Percentiles rank a stretch among this genome's conserved stretches.
Evolutionary conservation across 2,888 invertebrate genomes (phyloP).

Genomic region (Druceiella hillmani): DNA sequence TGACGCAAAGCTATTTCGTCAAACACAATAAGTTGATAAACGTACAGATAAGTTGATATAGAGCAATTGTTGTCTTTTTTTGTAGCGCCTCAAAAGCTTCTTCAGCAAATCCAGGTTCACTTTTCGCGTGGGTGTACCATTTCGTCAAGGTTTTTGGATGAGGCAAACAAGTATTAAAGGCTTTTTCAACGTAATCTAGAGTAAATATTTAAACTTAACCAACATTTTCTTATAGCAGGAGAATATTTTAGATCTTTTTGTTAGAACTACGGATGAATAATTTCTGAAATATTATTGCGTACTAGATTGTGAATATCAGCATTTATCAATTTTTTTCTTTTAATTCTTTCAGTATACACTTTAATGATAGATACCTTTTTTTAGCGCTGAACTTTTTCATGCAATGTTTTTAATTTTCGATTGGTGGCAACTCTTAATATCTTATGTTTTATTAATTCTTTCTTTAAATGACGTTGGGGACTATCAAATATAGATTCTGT

Average conservation of each 20-base stretch:
- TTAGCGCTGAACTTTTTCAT: constrained; percentile 16
- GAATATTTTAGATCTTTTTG: too few relatives aligned
- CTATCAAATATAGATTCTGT: constrained; percentile 9
- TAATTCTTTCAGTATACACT: constrained; percentile 10
- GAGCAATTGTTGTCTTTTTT: constrained; percentile 9
- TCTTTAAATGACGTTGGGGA: constrained; percentile 9
- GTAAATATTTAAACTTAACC: too few relatives aligned
- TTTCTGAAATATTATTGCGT: neutral
- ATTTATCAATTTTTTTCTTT: constrained; percentile 15
- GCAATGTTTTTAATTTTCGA: constrained; percentile 17
- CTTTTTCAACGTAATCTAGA: constrained; percentile 15
- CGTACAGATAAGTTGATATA: constrained; percentile 8
- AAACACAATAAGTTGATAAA: too few relatives aligned
- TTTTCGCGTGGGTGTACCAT: constrained; percentile 12
- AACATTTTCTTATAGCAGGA: too few relatives aligned
- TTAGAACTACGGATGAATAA: too few relatives aligned
- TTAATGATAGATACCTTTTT: constrained; percentile 15
- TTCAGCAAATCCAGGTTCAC: constrained; percentile 14
- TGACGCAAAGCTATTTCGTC: too few relatives aligned
- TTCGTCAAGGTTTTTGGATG: constrained; percentile 16
- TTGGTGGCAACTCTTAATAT: constrained; percentile 8
- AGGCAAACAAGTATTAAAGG: constrained; percentile 16
- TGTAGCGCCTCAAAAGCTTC: constrained; percentile 13
- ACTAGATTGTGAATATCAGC: constrained; percentile 10
- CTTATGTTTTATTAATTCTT: constrained; percentile 9